Evolutionary conservation across 2,113 vertebrate genomes (phyloP).

Genomic region (Litocranius walleri): DNA sequence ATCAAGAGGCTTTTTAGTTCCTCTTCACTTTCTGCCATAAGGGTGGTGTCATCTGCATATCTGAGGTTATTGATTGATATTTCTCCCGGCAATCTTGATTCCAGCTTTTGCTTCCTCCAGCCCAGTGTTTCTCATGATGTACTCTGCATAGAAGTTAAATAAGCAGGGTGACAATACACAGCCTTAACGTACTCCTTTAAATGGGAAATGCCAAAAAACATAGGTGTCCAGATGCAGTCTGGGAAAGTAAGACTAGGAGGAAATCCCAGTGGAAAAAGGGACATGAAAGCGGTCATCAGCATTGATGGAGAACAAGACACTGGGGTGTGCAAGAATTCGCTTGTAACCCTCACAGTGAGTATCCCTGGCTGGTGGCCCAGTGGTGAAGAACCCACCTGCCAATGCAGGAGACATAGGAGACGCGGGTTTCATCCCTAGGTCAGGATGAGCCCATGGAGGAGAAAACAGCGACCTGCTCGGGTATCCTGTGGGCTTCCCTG

Average conservation of each 20-base stretch:
- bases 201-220: not conserved
- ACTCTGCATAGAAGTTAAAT: no score
- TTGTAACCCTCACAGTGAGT: not conserved
- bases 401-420: not conserved
- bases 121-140: no score
- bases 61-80: no score
- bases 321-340: not conserved
- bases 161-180: no score
- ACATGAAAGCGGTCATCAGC: fast-evolving
- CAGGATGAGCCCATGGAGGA: not conserved
- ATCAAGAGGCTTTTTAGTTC: no score
- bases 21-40: no score
- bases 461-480: not conserved
- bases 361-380: not conserved
- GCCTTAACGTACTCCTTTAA: no score
- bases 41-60: no score
- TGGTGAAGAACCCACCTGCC: not conserved
- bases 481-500: not conserved
- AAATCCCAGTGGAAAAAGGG: not conserved
- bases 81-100: no score
- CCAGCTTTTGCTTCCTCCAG: no score
- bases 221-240: not conserved
- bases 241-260: not conserved
- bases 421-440: fast-evolving
- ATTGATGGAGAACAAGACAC: not conserved